Evolutionary conservation across 2,797 vertebrate genomes (phyloP), one percentile per base, ranked within the genome.

Genomic region (Cuculus canorus): DNA sequence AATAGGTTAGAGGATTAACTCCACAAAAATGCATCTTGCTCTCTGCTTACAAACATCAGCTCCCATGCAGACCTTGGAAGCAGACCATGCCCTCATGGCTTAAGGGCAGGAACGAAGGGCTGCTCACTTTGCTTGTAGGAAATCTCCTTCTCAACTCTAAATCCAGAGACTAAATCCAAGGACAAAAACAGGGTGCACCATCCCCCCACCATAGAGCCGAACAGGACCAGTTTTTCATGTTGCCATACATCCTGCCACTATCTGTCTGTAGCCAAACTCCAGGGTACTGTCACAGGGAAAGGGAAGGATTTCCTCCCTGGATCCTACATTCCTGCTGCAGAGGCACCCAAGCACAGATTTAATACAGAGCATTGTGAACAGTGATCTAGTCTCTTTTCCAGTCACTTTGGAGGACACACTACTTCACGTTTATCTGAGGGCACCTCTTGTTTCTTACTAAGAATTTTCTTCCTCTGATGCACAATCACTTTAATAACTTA

Each of bases 271-370:
- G 35, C 50, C 65, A 69, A 15, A 10, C 17, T 45, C 30, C 41
- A 54, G 39, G 35, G 15, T 48, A 27, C 56, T 32, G 6, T 10
- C 0, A 0, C 33, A 21, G 16, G 21, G 8, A 63, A 19, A 30
- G 11, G 32, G 63, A 82, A 39, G 17, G 8, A 5, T 35, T 79
- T 91, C 13, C 17, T 48, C n/a, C 1, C 1, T 68, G 45, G 7
- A 5, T 56, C 5, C 54, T 59, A 23, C 24, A 27, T 30, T 17
- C n/a, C 39, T 75, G 6, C n/a, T 4, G 4, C 52, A 71, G 57
- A 47, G 48, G n/a, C 53, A 77, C 5, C 5, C 0, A 0, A 73
- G 14, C 13, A 45, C 1, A 0, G 16, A 7, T 53, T 90, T 82
- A 82, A 30, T 37, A 70, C 7, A 57, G 11, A 17, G 30, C 30